Conservation (phyloP, 2,797 vertebrate species). For the Poecilia gillii region DNA sequence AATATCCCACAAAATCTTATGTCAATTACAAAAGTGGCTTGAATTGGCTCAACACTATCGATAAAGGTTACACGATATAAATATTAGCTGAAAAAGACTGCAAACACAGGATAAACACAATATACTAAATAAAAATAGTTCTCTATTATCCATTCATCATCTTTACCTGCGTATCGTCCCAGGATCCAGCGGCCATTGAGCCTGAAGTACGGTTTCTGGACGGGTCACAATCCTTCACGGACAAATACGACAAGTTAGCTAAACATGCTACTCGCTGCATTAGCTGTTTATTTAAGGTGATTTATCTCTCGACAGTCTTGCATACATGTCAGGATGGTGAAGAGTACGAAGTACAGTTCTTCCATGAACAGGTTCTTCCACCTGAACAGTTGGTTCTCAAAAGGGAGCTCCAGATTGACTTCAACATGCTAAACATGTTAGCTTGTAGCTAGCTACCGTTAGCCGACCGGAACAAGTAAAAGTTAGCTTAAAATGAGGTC, state of each 20-base stretch:
- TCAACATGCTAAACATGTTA: background rate
- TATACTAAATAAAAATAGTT: background rate
- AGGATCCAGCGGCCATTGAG: background rate
- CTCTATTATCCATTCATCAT: background rate
- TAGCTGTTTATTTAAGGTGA: background rate
- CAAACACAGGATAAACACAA: background rate
- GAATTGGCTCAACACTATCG: background rate
- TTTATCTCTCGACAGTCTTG: too few relatives aligned
- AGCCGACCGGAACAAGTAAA: background rate
- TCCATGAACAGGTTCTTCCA: too few relatives aligned
- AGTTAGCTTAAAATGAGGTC: background rate
- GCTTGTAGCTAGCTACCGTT: background rate
- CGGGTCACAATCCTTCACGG: too few relatives aligned
- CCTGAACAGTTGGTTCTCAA: too few relatives aligned
- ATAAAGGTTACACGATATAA: background rate
- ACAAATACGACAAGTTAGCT: background rate
- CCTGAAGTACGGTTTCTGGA: background rate
- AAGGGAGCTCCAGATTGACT: too few relatives aligned
- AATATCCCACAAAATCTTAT: background rate
- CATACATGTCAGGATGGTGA: too few relatives aligned
- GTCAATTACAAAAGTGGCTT: background rate
- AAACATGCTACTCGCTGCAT: background rate
- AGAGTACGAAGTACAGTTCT: too few relatives aligned
- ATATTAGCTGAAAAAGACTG: background rate
- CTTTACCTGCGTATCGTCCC: background rate